These are phyloP conservation scores for Tinea trinotella DNA, from an alignment of 2,888 invertebrate genomes.

Conservation along the genomic window DNA sequence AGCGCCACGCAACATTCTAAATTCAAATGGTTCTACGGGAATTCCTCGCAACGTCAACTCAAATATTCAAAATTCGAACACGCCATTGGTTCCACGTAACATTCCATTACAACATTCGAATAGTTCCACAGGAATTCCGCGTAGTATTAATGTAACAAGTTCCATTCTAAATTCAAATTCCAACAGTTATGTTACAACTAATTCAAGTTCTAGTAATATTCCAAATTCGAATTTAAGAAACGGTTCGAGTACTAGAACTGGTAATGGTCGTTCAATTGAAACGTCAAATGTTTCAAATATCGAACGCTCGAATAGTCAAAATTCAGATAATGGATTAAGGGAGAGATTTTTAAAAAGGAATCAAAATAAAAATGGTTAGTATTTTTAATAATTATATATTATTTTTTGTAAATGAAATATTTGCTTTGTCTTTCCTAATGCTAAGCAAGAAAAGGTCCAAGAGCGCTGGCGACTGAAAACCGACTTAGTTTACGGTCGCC, in stretches of 20 bases:
- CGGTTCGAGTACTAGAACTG: background rate
- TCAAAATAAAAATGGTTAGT: slow-evolving; percentile 43
- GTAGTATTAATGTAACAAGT: too few species aligned
- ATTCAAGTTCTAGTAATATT: background rate
- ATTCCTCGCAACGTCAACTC: too few species aligned
- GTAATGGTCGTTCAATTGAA: background rate
- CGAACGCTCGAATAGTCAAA: slow-evolving; percentile 54
- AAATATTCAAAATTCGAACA: too few species aligned
- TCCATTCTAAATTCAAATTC: background rate
- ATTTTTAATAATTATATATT: slow-evolving; percentile 3
- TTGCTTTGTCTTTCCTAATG: too few species aligned
- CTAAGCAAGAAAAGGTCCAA: too few species aligned
- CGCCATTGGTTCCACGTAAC: too few species aligned
- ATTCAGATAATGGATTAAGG: slow-evolving; percentile 41
- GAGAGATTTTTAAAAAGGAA: slow-evolving; percentile 36
- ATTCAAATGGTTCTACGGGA: background rate
- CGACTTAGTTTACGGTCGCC: too few species aligned
- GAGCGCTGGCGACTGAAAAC: too few species aligned
- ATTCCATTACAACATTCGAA: too few species aligned
- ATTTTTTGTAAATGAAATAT: too few species aligned
- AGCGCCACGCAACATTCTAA: background rate
- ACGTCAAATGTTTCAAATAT: slow-evolving; percentile 25
- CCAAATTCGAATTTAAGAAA: background rate
- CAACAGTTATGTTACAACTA: background rate
- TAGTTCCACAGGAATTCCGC: too few species aligned